Conservation (phyloP, 2,113 vertebrate genomes). For the Chrysemys picta region DNA sequence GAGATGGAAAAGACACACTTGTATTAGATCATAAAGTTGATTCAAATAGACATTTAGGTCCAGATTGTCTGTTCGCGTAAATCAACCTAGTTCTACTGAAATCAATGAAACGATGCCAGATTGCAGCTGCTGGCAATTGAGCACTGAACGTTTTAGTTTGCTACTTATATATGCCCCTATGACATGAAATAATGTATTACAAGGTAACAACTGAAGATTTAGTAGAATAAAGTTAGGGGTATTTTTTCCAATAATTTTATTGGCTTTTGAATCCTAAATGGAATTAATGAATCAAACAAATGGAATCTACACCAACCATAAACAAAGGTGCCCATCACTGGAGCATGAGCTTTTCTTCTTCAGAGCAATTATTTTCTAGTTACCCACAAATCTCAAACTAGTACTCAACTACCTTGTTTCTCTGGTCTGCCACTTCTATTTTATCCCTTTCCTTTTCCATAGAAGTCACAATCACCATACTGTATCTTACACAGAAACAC, state of each 20-base stretch:
- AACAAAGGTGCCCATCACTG: not conserved
- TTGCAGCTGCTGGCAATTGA: not conserved
- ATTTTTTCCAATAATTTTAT: not conserved
- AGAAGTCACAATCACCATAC: not conserved
- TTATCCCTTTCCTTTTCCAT: not conserved
- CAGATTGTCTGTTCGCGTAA: not conserved
- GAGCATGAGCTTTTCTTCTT: not conserved
- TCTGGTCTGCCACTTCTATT: not conserved
- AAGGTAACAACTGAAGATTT: not conserved
- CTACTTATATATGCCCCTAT: not conserved
- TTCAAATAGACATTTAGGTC: not conserved
- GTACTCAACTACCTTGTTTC: not conserved
- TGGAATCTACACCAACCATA: not conserved
- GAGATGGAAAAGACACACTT: not conserved
- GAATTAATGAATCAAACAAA: not conserved
- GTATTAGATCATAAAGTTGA: not conserved
- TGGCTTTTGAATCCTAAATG: not conserved
- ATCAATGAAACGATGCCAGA: rapidly evolving
- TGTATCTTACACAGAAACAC: rapidly evolving
- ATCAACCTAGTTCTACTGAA: not conserved
- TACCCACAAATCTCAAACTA: not conserved
- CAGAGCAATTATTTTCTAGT: not conserved
- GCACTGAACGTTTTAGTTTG: not conserved
- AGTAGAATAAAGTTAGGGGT: not conserved
- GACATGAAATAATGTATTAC: not conserved